Conservation (phyloP, 1,140 invertebrate species). For the Brachionus plicatilis region DNA sequence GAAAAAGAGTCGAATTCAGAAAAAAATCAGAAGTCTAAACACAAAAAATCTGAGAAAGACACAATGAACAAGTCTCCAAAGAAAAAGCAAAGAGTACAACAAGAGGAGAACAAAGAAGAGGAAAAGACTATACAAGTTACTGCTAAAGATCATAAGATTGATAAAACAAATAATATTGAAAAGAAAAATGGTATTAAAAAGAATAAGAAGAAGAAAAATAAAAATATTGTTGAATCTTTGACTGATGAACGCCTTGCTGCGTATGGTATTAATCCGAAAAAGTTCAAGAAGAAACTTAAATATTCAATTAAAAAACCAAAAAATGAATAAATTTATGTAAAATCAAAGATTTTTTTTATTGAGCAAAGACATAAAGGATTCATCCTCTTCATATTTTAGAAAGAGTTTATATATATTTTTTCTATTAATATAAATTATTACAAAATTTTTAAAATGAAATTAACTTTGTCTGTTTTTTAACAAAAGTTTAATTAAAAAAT, state of each 20-base stretch:
- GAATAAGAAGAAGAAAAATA: conserved; percentile 44
- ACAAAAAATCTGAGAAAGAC: not conserved
- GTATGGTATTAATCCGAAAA: conserved; percentile 85
- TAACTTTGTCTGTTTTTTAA: too few relatives aligned
- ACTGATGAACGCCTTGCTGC: conserved; percentile 73
- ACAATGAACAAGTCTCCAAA: not conserved
- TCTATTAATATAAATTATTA: too few relatives aligned
- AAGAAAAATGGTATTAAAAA: conserved; percentile 42
- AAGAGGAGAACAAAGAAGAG: not conserved
- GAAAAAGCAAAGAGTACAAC: not conserved
- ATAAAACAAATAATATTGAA: conserved; percentile 36
- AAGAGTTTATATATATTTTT: not conserved
- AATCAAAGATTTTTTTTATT: not conserved
- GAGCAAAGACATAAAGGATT: not conserved
- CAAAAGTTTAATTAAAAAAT: too few relatives aligned
- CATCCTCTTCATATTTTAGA: not conserved
- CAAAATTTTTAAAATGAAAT: too few relatives aligned
- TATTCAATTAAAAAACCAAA: conserved; percentile 22
- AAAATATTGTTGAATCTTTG: conserved; percentile 43
- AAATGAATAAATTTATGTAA: not conserved
- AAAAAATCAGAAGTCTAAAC: not conserved
- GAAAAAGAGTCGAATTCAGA: not conserved
- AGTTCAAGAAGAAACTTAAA: conserved; percentile 68
- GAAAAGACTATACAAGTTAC: not conserved
- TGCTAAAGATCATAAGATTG: not conserved